Evolutionary conservation across 2,888 invertebrate species (phyloP).

Genomic region (Odontocerum albicorne): DNA sequence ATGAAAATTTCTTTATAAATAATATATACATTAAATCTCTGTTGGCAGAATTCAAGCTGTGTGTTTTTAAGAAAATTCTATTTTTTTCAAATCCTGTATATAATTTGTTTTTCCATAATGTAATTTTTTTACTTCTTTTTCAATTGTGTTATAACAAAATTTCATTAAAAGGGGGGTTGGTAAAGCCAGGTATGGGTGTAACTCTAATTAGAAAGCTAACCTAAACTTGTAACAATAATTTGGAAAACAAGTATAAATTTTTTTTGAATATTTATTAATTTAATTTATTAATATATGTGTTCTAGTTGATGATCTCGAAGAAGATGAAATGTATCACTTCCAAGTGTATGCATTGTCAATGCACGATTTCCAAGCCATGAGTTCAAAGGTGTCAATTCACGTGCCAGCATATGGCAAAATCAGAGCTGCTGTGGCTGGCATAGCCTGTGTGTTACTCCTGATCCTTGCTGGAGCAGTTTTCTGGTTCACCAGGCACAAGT

Average conservation of each 20-base stretch:
- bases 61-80: too few species aligned
- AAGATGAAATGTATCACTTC: constrained; percentile 73
- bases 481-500: constrained; percentile 31
- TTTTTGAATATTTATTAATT: background rate
- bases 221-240: too few species aligned
- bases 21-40: too few species aligned
- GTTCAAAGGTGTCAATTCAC: constrained; percentile 63
- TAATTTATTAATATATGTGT: constrained; percentile 3
- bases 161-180: too few species aligned
- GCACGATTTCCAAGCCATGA: constrained; percentile 62
- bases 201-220: too few species aligned
- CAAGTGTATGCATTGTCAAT: constrained; percentile 69
- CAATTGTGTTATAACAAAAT: too few species aligned
- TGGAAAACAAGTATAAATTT: background rate
- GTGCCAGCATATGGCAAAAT: constrained; percentile 73
- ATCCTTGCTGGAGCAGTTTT: constrained; percentile 63
- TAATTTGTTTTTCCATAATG: too few species aligned
- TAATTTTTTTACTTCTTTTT: too few species aligned
- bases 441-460: constrained; percentile 69
- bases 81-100: too few species aligned
- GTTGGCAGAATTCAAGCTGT: too few species aligned
- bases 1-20: too few species aligned
- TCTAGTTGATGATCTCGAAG: constrained; percentile 68
- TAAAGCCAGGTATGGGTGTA: too few species aligned
- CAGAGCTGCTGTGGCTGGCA: constrained; percentile 70